Percentiles rank a stretch among this genome's conserved stretches.
Conservation (phyloP, 2,888 invertebrate genomes). For the Sycophila texana region DNA sequence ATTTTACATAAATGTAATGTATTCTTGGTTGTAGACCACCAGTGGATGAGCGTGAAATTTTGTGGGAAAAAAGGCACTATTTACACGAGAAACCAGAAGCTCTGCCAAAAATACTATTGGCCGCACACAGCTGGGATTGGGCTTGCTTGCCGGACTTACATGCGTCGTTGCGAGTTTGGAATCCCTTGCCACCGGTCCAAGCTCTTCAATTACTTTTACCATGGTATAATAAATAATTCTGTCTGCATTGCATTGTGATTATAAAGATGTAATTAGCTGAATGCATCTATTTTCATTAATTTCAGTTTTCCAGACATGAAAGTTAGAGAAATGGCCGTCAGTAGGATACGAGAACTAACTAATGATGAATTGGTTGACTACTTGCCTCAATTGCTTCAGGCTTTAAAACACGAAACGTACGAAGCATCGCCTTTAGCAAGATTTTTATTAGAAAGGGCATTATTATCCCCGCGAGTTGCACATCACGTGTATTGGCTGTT, state of each 20-base stretch:
- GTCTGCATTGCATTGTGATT: not conserved
- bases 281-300: constrained; percentile 12
- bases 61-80: constrained; percentile 97
- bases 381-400: constrained; percentile 95
- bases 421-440: constrained; percentile 91
- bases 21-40: constrained; percentile 77
- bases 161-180: constrained; percentile 92
- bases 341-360: constrained; percentile 86
- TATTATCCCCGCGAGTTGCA: constrained; percentile 92
- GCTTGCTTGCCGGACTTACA: constrained; percentile 91
- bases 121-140: constrained; percentile 95
- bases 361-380: constrained; percentile 94
- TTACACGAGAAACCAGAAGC: constrained; percentile 90
- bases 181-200: constrained; percentile 88
- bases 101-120: constrained; percentile 89
- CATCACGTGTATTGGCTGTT: constrained; percentile 97
- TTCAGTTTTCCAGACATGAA: constrained; percentile 92
- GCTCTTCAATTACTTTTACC: constrained; percentile 95
- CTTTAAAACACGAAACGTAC: constrained; percentile 91
- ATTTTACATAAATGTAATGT: not conserved
- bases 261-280: not conserved
- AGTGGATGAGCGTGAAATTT: constrained; percentile 84
- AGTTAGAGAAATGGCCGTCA: constrained; percentile 90
- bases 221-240: constrained; percentile 79
- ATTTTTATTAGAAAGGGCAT: constrained; percentile 88